A percentile compares a stretch with the other conserved stretches of the same genome.
Conservation (phyloP, 2,888 invertebrate species). For the Zhuqinia jingwanae region DNA sequence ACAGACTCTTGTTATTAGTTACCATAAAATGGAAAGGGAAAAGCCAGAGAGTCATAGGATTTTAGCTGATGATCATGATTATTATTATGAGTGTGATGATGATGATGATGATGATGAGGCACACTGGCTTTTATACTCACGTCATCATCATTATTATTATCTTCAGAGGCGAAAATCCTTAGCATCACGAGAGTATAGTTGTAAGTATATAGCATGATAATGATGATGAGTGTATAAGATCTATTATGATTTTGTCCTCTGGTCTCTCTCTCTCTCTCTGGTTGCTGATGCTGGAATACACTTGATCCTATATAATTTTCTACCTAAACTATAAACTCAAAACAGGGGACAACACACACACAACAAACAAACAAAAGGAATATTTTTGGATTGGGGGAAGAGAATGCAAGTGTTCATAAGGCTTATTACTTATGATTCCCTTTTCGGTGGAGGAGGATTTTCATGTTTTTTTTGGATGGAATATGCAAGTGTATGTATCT, state of each 20-base stretch:
- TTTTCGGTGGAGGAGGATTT: too few species aligned
- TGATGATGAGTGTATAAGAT: slow-evolving; percentile 49
- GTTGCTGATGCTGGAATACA: too few species aligned
- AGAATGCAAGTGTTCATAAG: slow-evolving; percentile 4
- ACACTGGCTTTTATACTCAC: slow-evolving; percentile 49
- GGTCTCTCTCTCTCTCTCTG: background rate
- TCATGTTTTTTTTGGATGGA: background rate
- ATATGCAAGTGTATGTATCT: background rate
- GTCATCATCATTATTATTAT: slow-evolving; percentile 48
- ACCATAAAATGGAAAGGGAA: slow-evolving; percentile 8
- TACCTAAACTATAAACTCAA: background rate
- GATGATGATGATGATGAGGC: slow-evolving; percentile 4
- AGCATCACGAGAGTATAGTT: background rate
- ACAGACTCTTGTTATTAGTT: slow-evolving; percentile 20
- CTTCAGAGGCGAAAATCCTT: background rate
- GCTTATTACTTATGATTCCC: background rate
- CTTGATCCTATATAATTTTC: slow-evolving; percentile 46
- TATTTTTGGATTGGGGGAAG: background rate
- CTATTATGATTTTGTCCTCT: slow-evolving; percentile 58
- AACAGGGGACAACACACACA: slow-evolving; percentile 8
- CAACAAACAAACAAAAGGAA: slow-evolving; percentile 38
- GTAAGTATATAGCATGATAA: background rate
- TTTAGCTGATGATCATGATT: background rate
- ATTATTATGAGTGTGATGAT: slow-evolving; percentile 9
- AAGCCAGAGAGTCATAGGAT: background rate